phyloP scores from a whole-genome alignment of 92 coral and sea anemone species.

The Galaxea fascicularis region DNA sequence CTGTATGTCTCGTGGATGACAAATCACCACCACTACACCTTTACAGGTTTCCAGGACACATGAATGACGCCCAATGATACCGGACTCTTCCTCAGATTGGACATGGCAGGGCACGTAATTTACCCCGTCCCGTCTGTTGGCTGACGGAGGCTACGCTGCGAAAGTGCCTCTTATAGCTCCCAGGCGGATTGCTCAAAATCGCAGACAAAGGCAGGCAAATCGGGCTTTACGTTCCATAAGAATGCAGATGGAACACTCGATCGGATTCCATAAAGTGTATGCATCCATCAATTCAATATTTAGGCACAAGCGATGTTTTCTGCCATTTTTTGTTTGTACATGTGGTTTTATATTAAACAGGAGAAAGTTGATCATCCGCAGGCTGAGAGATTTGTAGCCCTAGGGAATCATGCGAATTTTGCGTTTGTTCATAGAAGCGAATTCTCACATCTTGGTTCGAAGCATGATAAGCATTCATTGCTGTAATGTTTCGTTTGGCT shows the following conservation, averaged over 20 bases:
- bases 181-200: slow-evolving; percentile 29
- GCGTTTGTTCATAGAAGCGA: not conserved
- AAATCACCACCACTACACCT: too few species aligned
- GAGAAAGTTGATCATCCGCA: not conserved
- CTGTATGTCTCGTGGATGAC: too few species aligned
- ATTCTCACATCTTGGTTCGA: not conserved
- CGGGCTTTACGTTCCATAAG: slow-evolving; percentile 10
- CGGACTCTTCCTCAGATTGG: too few species aligned
- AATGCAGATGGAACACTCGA: not conserved
- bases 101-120: too few species aligned
- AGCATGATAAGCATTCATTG: not conserved
- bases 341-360: not conserved
- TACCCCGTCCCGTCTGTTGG: slow-evolving; percentile 47
- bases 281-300: too few species aligned
- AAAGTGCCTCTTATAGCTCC: slow-evolving; percentile 34
- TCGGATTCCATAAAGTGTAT: not conserved
- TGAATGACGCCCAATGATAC: too few species aligned
- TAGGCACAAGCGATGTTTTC: not conserved
- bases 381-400: not conserved
- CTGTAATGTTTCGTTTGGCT: slow-evolving; percentile 1
- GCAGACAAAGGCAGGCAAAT: slow-evolving; percentile 24
- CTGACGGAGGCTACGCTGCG: slow-evolving; percentile 52
- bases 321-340: slow-evolving; percentile 6
- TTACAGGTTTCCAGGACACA: too few species aligned
- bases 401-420: not conserved